Evolutionary conservation across 2,113 vertebrate species (phyloP), one percentile per base, ranked within the genome.

Genomic region (Colistium nudipinnis): DNA sequence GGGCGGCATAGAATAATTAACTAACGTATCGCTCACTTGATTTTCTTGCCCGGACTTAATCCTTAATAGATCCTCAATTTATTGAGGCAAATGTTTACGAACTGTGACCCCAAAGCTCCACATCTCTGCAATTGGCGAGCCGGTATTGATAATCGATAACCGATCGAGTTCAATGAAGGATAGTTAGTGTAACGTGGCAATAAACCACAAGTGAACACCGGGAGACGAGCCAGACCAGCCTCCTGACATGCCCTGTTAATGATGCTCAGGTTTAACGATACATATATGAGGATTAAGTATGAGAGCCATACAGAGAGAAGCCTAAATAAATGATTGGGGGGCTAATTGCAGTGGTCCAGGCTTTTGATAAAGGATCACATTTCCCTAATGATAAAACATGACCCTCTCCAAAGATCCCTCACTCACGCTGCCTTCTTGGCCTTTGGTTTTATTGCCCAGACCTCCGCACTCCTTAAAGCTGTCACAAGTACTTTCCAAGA

Each of bases 321-420:
- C 57, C 79, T 70, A 80, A 76, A 89, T 84, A 84, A 89, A 82
- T 89, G 77, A 83, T 84, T 80, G 73, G 56, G 81, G 60, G 73
- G 71, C 62, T 89, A 88, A 85, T 87, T 87, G 80, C 74, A 73
- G 71, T 78, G 69, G 82, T 75, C 69, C 64, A 39, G 25, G 62
- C 62, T 67, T 74, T 83, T 72, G 65, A 62, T 83, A 85, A 84
- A 82, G 62, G 78, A 80, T 47, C 80, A 28, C 47, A 80, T 43
- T 73, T 48, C 38, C 51, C 68, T 80, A 85, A 89, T 80, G 80
- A 81, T 76, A 83, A 81, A 82, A 69, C 73, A 85, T 82, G 68
- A 87, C 53, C 17, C 28, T 74, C 64, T 81, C 53, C 31, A 6
- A 48, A 62, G 41, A 74, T 74, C 44, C 36, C 54, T 78, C 53